Base-by-base conservation (phyloP, 1,140 invertebrate genomes). In the Pteromalus puparum region DNA sequence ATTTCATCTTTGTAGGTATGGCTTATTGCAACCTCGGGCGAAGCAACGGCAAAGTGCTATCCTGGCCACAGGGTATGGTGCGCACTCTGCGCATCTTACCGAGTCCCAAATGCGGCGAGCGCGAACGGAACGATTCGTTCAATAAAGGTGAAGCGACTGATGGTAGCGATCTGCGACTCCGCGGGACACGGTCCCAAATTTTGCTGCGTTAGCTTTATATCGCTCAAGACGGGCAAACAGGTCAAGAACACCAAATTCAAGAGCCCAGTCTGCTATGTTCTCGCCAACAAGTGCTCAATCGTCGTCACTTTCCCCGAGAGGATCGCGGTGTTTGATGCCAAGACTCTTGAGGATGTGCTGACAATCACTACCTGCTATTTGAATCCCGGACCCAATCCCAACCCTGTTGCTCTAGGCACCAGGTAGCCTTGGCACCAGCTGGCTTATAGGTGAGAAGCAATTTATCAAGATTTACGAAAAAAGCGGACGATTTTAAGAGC, bases 181-280 rank as follows among this genome's bases (percentile, higher is more conserved):
- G 95, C 95, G 86, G 95, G 96, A 87, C 95, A 96, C 75, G 96
- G 96, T 83, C 95, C 97, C 46, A 96, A 97, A 84, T 98, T 97
- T 89, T 97, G 97, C 93, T 95, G 96, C 46, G 95, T 99, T 15
- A 97, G 96, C 88, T 98, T 99, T 91, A 94, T 99, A 75, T 99
- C 98, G 0, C 93, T 99, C 9, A 95, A 96, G 88, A 97, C 96
- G 84, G 98, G 97, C 68, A 98, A 98, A 90, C 96, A 97, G 94
- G 94, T 96, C 2, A 97, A 98, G 91, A 97, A 95, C 89, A 97
- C 98, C 84, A 98, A 98, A 91, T 99, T 99, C 93, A 98, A 98
- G 91, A 97, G 96, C 91, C 96, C 96, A 9, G 96, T 99, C 34
- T 94, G 96, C 87, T 97, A 98, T 91, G 96, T 99, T 65, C 90